Percentiles rank a stretch among this genome's conserved stretches.
Conservation (phyloP, 1,140 invertebrate species). For the Meloidogyne exigua region DNA sequence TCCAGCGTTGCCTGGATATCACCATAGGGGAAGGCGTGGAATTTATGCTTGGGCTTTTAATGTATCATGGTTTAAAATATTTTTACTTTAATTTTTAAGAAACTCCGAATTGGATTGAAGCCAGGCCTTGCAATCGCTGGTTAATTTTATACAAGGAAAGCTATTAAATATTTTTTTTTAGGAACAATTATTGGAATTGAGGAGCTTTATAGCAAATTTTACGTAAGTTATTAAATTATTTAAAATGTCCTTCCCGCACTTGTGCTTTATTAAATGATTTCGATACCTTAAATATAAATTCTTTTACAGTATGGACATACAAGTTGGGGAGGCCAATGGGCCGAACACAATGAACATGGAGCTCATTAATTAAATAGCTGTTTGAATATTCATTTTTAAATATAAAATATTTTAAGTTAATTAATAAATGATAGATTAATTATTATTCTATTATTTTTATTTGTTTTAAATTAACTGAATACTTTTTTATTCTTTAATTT, state of each 20-base stretch:
- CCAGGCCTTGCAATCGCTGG: background rate
- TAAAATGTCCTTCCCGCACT: no score
- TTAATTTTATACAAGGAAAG: background rate
- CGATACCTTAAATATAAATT: background rate
- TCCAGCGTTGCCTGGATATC: background rate
- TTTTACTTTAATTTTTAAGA: background rate
- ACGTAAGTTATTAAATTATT: background rate
- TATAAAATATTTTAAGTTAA: no score
- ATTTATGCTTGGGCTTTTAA: background rate
- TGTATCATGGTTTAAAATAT: background rate
- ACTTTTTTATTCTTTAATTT: conserved; percentile 11
- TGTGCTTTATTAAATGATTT: background rate
- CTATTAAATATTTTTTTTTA: background rate
- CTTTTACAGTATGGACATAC: background rate
- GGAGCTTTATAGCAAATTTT: background rate
- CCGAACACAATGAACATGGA: background rate
- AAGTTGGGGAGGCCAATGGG: background rate
- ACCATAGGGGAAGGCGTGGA: background rate
- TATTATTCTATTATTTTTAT: background rate
- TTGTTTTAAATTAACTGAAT: background rate
- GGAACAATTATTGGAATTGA: background rate
- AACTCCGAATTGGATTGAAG: background rate
- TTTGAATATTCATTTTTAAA: background rate
- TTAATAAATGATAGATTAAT: background rate
- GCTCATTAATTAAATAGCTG: no score